Conservation (phyloP, 2,888 invertebrate genomes). For the Synanthedon formicaeformis region DNA sequence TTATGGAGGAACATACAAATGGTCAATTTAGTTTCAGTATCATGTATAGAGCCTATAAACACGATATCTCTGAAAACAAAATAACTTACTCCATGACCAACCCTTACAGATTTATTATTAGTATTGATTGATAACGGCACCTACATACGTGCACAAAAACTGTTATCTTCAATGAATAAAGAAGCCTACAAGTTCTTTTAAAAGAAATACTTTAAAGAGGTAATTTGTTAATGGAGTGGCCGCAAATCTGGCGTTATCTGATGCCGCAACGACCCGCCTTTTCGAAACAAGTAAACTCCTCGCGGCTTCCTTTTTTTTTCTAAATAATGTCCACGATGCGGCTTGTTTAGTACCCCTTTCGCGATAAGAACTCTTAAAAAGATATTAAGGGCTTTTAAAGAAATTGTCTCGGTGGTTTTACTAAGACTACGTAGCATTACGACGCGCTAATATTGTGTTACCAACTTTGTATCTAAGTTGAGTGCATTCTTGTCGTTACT, state of each 20-base stretch:
- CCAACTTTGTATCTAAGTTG: background rate
- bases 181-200: conserved; percentile 20
- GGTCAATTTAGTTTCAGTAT: no score
- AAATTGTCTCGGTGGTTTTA: conserved; percentile 42
- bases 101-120: no score
- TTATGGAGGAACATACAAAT: no score
- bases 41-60: no score
- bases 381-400: conserved; percentile 60
- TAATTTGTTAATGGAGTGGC: conserved; percentile 62
- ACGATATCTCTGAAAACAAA: no score
- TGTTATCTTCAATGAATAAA: conserved; percentile 15
- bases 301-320: conserved; percentile 47
- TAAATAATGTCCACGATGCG: conserved; percentile 55
- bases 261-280: conserved; percentile 52
- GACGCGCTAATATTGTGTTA: background rate
- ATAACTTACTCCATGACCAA: no score
- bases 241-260: conserved; percentile 63
- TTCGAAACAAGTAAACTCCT: conserved; percentile 60
- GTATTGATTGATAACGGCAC: no score
- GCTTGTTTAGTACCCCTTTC: conserved; percentile 56
- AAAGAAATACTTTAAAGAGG: conserved; percentile 34
- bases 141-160: conserved; percentile 24
- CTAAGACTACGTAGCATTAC: background rate
- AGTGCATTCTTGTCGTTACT: background rate
- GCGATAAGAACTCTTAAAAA: conserved; percentile 61